A percentile compares a stretch with the other conserved stretches of the same genome.
Conservation (phyloP, 2,113 vertebrate genomes). For the Microtus ochrogaster region DNA sequence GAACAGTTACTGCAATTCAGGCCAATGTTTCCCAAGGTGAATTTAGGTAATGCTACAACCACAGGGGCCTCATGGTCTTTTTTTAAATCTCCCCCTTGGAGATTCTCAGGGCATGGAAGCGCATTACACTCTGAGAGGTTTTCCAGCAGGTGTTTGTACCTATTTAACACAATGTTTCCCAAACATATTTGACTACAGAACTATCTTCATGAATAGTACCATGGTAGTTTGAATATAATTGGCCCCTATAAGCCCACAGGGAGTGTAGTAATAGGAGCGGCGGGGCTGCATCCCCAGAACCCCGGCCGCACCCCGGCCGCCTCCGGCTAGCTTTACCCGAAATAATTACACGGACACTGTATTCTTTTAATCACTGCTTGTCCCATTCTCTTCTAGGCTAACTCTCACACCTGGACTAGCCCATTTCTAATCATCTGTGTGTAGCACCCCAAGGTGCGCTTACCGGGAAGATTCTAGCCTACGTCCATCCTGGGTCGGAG, state of each 20-base stretch:
- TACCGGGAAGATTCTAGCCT: no score
- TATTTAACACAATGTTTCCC: slow-evolving; percentile 15
- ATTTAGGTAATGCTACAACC: slow-evolving; percentile 53
- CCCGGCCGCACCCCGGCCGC: no score
- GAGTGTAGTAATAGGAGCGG: no score
- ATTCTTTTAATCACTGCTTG: no score
- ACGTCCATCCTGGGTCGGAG: no score
- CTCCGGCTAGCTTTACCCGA: no score
- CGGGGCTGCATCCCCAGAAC: no score
- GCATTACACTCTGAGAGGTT: slow-evolving; percentile 26
- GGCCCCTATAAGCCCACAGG: not conserved
- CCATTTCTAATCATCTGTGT: no score
- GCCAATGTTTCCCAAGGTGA: slow-evolving; percentile 36
- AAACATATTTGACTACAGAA: not conserved
- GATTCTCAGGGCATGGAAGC: not conserved
- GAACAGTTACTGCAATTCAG: slow-evolving; percentile 35
- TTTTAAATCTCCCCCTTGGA: not conserved
- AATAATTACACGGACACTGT: no score
- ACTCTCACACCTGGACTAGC: no score
- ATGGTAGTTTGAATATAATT: not conserved
- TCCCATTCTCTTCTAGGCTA: no score
- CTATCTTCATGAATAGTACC: not conserved
- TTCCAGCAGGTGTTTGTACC: not conserved
- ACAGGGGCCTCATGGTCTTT: not conserved
- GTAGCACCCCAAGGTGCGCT: no score